Conservation (phyloP, 2,888 invertebrate genomes). For the Eristalis pertinax region DNA sequence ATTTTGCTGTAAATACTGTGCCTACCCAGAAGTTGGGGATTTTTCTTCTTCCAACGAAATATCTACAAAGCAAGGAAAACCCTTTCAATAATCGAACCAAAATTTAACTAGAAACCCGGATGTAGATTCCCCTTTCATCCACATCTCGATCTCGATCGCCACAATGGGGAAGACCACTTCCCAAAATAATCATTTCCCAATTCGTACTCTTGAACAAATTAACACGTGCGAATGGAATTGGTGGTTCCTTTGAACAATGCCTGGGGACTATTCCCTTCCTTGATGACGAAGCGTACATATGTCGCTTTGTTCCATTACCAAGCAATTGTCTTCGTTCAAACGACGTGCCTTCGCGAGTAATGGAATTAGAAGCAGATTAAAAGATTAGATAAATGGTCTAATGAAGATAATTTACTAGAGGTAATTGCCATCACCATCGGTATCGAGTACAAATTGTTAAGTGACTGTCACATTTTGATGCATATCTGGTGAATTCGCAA, state of each 20-base stretch:
- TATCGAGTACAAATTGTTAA: neutral
- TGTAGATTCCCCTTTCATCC: neutral
- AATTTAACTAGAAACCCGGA: neutral
- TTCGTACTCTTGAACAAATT: neutral
- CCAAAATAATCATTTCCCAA: neutral
- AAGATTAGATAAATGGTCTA: neutral
- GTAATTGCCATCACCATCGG: neutral
- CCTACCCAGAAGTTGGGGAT: neutral
- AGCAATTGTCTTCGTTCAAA: neutral
- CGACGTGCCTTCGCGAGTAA: neutral
- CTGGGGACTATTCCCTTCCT: neutral
- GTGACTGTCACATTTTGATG: neutral
- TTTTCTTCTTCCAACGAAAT: neutral
- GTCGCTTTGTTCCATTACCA: neutral
- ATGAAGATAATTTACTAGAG: neutral
- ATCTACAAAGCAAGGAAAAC: neutral
- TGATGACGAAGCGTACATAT: neutral
- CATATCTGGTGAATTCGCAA: neutral
- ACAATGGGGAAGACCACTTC: neutral
- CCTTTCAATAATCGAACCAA: neutral
- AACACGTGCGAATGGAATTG: neutral
- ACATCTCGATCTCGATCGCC: neutral
- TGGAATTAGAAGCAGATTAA: neutral
- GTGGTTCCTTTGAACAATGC: neutral
- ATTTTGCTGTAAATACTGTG: too few relatives aligned